Evolutionary conservation across 1,140 invertebrate species (phyloP), one percentile per base, ranked within the genome.

Genomic region (Drosophila sucinea): DNA sequence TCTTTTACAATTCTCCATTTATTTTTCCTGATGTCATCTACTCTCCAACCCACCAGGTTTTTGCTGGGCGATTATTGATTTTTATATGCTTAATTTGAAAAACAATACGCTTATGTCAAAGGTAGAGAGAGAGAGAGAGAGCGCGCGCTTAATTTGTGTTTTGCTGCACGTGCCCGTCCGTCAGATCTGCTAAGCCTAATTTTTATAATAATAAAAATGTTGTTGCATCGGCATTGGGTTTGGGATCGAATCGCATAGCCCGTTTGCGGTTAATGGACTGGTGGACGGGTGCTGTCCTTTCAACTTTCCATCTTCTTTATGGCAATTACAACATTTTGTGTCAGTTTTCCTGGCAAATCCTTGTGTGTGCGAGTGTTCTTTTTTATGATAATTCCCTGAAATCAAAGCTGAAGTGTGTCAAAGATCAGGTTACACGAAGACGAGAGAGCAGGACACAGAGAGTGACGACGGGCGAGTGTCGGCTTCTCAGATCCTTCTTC

Each of bases 291-390:
- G 72, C 30, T 10, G 72, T 23, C 35, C 17, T 17, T 8, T 38
- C 32, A 41, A 41, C 40, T 17, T 47, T 55, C n/a, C 38, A 41
- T 40, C 65, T 58, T 54, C 41, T 38, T 75, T 35, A 61, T 60
- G 68, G 84, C 77, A 90, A 90, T 90, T 90, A 90, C 74, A 81
- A 81, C 87, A 84, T 90, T 90, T 90, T 90, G 80, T 90, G 87
- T 90, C 87, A 87, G 87, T 87, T 89, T 90, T 71, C 51, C 60
- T 67, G 70, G 71, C 68, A 87, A 87, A 89, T 84, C 85, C 85
- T 70, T 77, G 23, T 54, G 35, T 47, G 41, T 29, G 29, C 17
- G 2, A 38, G 7, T 51, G 38, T 38, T 70, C n/a, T 47, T 51
- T 62, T 65, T 68, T 70, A 74, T 58, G 67, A 77, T 81, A 89